Base-by-base conservation (phyloP, 2,797 vertebrate species). In the Clarias laeviceps region DNA sequence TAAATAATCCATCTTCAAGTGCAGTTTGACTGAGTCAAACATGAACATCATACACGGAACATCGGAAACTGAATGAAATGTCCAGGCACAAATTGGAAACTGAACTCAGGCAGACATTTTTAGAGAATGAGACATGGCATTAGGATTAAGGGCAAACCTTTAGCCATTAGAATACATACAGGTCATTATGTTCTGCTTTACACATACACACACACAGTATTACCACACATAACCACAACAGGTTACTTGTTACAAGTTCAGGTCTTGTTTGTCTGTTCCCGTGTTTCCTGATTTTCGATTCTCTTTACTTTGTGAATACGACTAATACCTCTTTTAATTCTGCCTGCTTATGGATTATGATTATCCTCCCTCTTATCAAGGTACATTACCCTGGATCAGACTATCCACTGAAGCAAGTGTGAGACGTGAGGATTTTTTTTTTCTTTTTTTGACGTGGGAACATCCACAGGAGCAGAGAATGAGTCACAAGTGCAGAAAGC, bases 81-180 rank as follows among this genome's bases (percentile, higher is more conserved):
- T 66, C 14, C 12, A 54, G 37, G 64, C 5, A 40, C 34, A 54
- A 62, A 72, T 62, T 54, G 64, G 40, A 27, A 3, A 50, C 50
- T 20, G 22, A 18, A 27, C 29, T n/a, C 64, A 69, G 20, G n/a
- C n/a, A 56, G 83, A 68, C 56, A 29, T 72, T 34, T 80, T 73
- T 20, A 20, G 6, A 22, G 37, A 64, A 72, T 64, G 18, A 81
- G 9, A 9, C 37, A 24, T 34, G 84, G 54, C 77, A 37, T 84
- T 45, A 68, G 50, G 65, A 80, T 45, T 69, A 20, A 61, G 61
- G 54, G 61, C 59, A 81, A 9, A 27, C 45, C 45, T 17, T 40
- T 40, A 66, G 70, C 80, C 81, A 82, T 86, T 77, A 69, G 24
- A 77, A 24, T 8, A 80, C 72, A 59, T 69, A 40, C 50, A 50